These are phyloP conservation scores for Rhagonycha fulva DNA, from an alignment of 2,888 invertebrate species.

Conservation along the genomic window DNA sequence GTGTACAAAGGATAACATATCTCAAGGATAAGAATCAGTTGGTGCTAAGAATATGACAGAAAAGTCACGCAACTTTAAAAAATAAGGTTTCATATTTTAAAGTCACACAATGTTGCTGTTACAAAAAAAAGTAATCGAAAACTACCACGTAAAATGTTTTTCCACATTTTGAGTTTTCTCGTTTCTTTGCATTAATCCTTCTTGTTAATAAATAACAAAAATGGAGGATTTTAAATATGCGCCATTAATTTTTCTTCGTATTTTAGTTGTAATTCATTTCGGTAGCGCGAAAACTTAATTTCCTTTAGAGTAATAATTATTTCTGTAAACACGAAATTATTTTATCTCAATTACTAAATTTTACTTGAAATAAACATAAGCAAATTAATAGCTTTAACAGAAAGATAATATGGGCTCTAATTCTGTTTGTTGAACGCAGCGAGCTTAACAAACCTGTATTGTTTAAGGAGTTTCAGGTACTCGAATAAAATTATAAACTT, in stretches of 20 bases:
- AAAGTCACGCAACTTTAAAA: neutral
- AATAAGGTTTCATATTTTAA: neutral
- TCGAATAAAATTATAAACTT: conserved; percentile 9
- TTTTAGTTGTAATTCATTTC: neutral
- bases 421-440: conserved; percentile 11
- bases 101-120: neutral
- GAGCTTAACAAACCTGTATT: conserved; percentile 15
- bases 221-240: neutral
- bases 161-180: neutral
- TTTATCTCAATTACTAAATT: conserved; percentile 2
- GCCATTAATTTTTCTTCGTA: neutral
- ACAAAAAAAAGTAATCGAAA: neutral
- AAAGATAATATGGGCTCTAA: conserved; percentile 7
- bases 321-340: neutral
- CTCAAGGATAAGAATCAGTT: neutral
- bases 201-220: neutral
- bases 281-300: neutral
- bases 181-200: neutral
- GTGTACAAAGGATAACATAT: neutral
- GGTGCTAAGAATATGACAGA: neutral
- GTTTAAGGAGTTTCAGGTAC: conserved; percentile 12
- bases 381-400: conserved; percentile 13
- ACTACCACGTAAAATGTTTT: neutral
- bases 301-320: neutral
- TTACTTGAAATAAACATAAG: conserved; percentile 2